phyloP scores from a whole-genome alignment of 2,797 vertebrate genomes.

The Octomys mimax region DNA sequence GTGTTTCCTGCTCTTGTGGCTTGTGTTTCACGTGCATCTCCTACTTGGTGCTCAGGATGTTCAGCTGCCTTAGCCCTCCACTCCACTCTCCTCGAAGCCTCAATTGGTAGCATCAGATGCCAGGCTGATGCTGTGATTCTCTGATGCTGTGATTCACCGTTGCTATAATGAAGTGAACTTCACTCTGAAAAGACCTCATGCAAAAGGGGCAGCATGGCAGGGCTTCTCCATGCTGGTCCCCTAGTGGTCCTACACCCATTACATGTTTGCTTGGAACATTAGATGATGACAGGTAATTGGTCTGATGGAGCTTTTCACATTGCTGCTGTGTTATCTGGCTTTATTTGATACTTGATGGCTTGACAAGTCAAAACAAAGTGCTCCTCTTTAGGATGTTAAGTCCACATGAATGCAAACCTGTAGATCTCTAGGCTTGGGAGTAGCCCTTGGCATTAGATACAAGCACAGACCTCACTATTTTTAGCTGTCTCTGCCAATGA shows the following conservation, averaged over 20 bases:
- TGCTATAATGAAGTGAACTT: neutral
- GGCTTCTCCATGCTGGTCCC: neutral
- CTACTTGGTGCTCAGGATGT: neutral
- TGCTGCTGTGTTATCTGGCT: neutral
- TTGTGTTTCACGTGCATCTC: neutral
- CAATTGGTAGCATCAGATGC: neutral
- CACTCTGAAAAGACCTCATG: conserved; percentile 2
- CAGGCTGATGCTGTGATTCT: neutral
- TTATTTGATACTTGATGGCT: neutral
- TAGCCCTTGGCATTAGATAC: conserved; percentile 89
- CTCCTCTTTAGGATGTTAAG: neutral
- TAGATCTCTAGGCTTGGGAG: conserved; percentile 89
- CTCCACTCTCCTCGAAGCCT: neutral
- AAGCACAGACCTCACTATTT: conserved; percentile 88
- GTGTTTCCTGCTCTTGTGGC: neutral
- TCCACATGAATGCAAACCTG: conserved; percentile 90
- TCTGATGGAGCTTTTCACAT: neutral
- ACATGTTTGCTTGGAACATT: neutral
- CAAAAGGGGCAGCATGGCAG: neutral
- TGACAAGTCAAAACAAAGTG: neutral
- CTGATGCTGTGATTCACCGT: neutral
- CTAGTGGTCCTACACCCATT: neutral
- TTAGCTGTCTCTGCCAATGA: conserved; percentile 88
- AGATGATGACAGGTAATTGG: neutral
- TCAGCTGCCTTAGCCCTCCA: neutral